phyloP scores from a whole-genome alignment of 2,113 vertebrate genomes.

The Nesoenas mayeri region DNA sequence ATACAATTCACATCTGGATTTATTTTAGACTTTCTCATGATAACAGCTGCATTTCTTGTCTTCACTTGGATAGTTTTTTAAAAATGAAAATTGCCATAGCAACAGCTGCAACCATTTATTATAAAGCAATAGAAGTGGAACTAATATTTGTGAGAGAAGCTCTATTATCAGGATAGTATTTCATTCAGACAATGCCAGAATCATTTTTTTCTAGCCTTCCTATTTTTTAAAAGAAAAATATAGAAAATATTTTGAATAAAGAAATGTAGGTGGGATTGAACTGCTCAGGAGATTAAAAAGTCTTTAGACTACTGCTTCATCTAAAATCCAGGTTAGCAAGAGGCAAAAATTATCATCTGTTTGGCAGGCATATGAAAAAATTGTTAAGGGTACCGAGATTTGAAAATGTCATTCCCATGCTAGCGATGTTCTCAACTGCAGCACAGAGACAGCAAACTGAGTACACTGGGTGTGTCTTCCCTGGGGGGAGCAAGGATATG shows the following conservation, averaged over 20 bases:
- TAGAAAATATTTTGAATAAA: slow-evolving; percentile 32
- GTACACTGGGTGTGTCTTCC: not conserved
- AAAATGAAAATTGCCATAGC: slow-evolving; percentile 74
- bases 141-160: slow-evolving; percentile 67
- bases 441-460: not conserved
- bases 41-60: slow-evolving; percentile 71
- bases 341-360: slow-evolving; percentile 24
- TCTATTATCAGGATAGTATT: slow-evolving; percentile 42
- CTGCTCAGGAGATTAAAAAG: slow-evolving; percentile 14
- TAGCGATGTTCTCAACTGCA: not conserved
- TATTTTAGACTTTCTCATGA: slow-evolving; percentile 49
- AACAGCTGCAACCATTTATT: slow-evolving; percentile 77
- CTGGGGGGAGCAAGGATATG: not conserved
- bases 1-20: slow-evolving; percentile 54
- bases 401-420: not conserved
- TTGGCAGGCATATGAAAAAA: not conserved
- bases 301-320: slow-evolving; percentile 22
- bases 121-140: slow-evolving; percentile 59
- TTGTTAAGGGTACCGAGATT: not conserved
- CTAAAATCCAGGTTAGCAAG: slow-evolving; percentile 38
- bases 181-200: slow-evolving; percentile 6
- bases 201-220: slow-evolving; percentile 17
- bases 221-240: slow-evolving; percentile 10
- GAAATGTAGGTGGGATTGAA: slow-evolving; percentile 38
- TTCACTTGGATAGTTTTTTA: slow-evolving; percentile 60